Percentiles rank a stretch among this genome's conserved stretches.
phyloP scores from a whole-genome alignment of 2,797 vertebrate genomes.

The Sebastes nivosus region DNA sequence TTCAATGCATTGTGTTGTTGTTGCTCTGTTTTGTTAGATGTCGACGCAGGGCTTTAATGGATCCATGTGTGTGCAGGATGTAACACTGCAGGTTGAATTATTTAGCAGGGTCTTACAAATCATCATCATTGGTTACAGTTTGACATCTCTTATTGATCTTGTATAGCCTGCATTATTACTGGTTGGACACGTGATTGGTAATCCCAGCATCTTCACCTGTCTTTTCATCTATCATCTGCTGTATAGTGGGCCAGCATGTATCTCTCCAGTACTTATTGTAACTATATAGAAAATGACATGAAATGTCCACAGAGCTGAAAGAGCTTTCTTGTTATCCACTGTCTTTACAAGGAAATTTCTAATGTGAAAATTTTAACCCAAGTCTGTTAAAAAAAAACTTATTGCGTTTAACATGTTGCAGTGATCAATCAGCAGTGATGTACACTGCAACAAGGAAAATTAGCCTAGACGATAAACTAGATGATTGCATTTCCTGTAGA shows the following conservation, averaged over 20 bases:
- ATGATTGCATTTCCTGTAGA: neutral
- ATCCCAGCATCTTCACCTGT: conserved; percentile 13
- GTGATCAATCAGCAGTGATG: neutral
- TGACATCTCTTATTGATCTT: neutral
- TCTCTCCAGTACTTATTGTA: neutral
- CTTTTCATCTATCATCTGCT: neutral
- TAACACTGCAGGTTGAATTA: conserved; percentile 26
- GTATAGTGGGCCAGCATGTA: neutral
- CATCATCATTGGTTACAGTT: neutral
- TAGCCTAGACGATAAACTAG: neutral
- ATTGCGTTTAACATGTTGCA: neutral
- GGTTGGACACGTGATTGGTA: neutral
- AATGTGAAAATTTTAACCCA: neutral
- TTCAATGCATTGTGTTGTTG: neutral
- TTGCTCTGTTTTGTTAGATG: neutral
- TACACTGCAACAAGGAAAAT: neutral
- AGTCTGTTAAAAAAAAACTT: neutral
- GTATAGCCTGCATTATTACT: neutral
- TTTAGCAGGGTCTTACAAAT: neutral
- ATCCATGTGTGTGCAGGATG: conserved; percentile 19
- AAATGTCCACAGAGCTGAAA: neutral
- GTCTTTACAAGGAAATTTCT: neutral
- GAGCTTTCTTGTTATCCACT: neutral
- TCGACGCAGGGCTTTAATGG: conserved; percentile 27
- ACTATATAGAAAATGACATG: neutral